These are phyloP conservation scores for Todiramphus saurophagus DNA, from an alignment of 2,113 vertebrate genomes.

Conservation along the genomic window DNA sequence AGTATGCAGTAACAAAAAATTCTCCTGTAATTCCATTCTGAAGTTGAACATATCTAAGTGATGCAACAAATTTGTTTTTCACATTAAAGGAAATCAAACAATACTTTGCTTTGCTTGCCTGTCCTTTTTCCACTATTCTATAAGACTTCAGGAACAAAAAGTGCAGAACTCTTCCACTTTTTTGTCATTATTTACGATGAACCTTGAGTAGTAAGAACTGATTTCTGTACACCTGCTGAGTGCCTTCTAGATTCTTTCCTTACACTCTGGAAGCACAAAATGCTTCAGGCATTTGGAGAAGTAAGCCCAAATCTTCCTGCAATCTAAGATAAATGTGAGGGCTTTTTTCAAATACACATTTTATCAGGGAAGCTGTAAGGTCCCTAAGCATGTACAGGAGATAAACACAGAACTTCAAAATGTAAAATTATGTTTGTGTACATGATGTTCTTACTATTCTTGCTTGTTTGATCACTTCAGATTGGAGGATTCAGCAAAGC, in stretches of 20 bases:
- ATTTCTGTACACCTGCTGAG: not conserved
- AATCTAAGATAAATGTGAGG: not conserved
- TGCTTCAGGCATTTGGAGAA: not conserved
- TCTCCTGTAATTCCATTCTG: not conserved
- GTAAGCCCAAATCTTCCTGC: not conserved
- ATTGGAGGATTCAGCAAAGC: not conserved
- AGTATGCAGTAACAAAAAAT: not conserved
- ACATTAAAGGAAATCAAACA: not conserved
- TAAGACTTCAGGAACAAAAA: not conserved
- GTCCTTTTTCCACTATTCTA: not conserved
- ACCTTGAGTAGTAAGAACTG: not conserved
- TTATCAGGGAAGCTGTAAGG: not conserved
- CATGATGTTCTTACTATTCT: not conserved
- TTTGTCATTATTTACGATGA: not conserved
- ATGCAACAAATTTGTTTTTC: not conserved
- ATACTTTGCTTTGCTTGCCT: not conserved
- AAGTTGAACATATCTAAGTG: not conserved
- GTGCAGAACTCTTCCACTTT: not conserved
- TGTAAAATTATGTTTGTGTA: not conserved
- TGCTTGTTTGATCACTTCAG: not conserved
- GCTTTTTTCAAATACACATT: not conserved
- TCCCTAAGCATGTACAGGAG: not conserved
- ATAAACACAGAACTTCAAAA: not conserved
- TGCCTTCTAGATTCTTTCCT: not conserved
- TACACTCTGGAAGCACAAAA: not conserved